Evolutionary conservation across 1,140 invertebrate genomes (phyloP).

Genomic region (Battus philenor): DNA sequence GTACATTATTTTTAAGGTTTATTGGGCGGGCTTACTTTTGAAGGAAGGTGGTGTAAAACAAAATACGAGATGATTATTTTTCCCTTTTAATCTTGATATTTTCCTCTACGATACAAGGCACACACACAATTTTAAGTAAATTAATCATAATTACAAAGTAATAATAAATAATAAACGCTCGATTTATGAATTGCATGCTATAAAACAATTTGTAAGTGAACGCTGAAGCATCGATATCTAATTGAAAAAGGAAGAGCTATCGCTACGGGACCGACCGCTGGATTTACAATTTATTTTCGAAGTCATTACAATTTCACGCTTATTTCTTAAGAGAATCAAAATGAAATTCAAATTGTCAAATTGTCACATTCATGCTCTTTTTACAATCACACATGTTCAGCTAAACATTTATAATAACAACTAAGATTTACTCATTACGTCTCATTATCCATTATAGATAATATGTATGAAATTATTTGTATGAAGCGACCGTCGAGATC

Average conservation of each 20-base stretch:
- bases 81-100: constrained; percentile 76
- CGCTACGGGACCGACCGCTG: constrained; percentile 29
- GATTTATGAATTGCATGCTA: constrained; percentile 50
- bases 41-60: constrained; percentile 27
- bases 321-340: constrained; percentile 27
- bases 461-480: constrained; percentile 60
- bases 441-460: constrained; percentile 66
- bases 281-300: constrained; percentile 31
- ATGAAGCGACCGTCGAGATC: constrained; percentile 43
- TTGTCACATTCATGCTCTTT: constrained; percentile 64
- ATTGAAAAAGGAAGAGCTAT: constrained; percentile 49
- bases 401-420: constrained; percentile 75
- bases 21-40: too few relatives aligned
- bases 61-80: constrained; percentile 67
- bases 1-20: too few relatives aligned
- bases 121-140: constrained; percentile 77
- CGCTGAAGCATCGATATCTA: constrained; percentile 59
- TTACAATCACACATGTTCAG: constrained; percentile 64
- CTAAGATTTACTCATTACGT: constrained; percentile 66
- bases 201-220: constrained; percentile 46
- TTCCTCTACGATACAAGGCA: constrained; percentile 78
- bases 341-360: constrained; percentile 34
- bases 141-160: constrained; percentile 68
- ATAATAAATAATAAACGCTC: constrained; percentile 68
- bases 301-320: constrained; percentile 29